phyloP scores from a whole-genome alignment of 2,888 invertebrate species.

The Acrobasis repandana region DNA sequence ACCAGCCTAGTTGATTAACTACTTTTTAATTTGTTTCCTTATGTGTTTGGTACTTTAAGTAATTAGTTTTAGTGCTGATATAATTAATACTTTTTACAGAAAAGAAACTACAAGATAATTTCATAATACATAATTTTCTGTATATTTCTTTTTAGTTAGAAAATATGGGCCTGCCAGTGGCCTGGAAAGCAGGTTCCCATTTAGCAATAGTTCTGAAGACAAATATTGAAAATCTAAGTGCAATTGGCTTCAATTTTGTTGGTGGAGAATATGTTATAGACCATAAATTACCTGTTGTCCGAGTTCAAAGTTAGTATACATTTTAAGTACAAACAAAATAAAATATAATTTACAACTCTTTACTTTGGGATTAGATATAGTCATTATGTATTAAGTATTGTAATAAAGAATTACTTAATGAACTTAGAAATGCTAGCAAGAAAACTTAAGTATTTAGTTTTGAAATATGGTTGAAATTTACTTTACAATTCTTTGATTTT shows the following conservation, averaged over 20 bases:
- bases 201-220: slow-evolving; percentile 90
- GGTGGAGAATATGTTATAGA: slow-evolving; percentile 88
- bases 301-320: slow-evolving; percentile 88
- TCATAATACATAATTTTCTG: not conserved
- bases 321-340: not conserved
- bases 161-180: slow-evolving; percentile 89
- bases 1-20: too few species aligned
- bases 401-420: too few species aligned
- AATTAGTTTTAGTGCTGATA: not conserved
- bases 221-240: slow-evolving; percentile 88
- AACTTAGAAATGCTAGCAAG: too few species aligned
- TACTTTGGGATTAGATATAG: too few species aligned
- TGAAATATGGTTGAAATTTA: not conserved
- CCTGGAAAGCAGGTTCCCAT: slow-evolving; percentile 90
- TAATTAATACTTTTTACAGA: too few species aligned
- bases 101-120: not conserved
- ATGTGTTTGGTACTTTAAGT: too few species aligned
- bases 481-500: not conserved
- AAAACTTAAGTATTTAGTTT: too few species aligned
- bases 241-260: slow-evolving; percentile 88
- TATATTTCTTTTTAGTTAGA: slow-evolving; percentile 84
- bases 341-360: too few species aligned
- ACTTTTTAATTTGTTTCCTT: too few species aligned
- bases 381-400: too few species aligned
- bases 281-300: slow-evolving; percentile 88